Base-by-base conservation (phyloP, 2,888 invertebrate species). In the Lepeophtheirus nordmannii region DNA sequence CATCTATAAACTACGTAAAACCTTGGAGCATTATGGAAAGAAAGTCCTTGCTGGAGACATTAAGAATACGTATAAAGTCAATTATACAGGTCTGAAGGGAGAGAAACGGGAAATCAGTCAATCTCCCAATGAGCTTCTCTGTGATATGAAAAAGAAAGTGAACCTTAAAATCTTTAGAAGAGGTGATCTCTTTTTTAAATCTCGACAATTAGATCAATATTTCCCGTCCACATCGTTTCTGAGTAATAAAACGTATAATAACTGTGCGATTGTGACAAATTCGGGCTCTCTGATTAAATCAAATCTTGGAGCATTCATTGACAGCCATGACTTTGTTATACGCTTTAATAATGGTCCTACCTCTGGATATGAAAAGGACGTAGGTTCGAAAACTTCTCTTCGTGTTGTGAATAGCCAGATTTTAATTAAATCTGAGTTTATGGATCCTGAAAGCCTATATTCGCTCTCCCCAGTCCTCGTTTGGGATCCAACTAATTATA, bases 281-380 rank as follows among this genome's bases (percentile, higher is more conserved):
- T 84, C 89, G 30, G 89, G 88, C 1, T 83, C 87, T 0, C 76
- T 89, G 71, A 79, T 81, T 62, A 82, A 83, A 20, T 87, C 88
- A 0, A 81, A 82, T 68, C 77, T 88, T 68, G 89, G 89, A 67
- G 76, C 80, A 65, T 83, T 86, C 72, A 88, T 89, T 73, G 88
- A 88, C 87, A 81, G 83, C 57, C 87, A 89, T 75, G 88, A 89
- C 72, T 81, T 87, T 75, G 86, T 89, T 41, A 76, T 89, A 72
- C 80, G 89, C 71, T 89, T 89, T 77, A 89, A 89, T 77, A 84
- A 88, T 75, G 89, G 89, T 1, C 89, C 89, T 14, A 85, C 85
- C 3, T 78, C 80, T 71, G 85, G 85, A 71, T 85, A 81, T 75
- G 86, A 85, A 71, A 80, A 80, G 65, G 89, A 89, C 75, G 88